Evolutionary conservation across 2,113 vertebrate genomes (phyloP).

Genomic region (Bubo blakistoni): DNA sequence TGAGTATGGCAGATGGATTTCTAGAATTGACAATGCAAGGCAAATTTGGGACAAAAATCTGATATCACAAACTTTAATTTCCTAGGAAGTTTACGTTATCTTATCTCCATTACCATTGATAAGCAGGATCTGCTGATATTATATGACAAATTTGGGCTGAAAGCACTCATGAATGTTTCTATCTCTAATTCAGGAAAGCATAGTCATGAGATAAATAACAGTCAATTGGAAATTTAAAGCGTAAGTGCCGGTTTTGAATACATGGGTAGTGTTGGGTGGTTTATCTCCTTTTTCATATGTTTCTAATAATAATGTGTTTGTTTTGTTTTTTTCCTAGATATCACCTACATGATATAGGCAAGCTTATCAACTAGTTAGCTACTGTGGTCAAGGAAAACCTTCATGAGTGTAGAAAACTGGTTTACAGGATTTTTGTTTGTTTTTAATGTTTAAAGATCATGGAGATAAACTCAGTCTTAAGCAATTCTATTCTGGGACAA

Average conservation of each 20-base stretch:
- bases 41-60: neutral
- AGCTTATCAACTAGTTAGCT: neutral
- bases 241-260: neutral
- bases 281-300: neutral
- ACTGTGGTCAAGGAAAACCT: neutral
- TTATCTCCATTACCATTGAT: neutral
- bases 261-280: accelerated
- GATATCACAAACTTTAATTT: neutral
- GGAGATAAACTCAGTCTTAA: neutral
- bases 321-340: neutral
- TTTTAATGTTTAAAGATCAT: neutral
- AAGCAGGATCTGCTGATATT: neutral
- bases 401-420: neutral
- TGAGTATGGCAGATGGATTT: neutral
- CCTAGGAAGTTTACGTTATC: neutral
- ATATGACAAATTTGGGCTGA: neutral
- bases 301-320: neutral
- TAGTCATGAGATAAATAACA: neutral
- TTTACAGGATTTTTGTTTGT: neutral
- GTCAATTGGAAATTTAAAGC: neutral
- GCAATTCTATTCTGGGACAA: neutral
- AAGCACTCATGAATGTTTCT: neutral
- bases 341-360: neutral
- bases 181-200: neutral
- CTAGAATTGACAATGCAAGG: neutral